Conservation (phyloP, 2,888 invertebrate species). For the Exephanes ischioxanthus region DNA sequence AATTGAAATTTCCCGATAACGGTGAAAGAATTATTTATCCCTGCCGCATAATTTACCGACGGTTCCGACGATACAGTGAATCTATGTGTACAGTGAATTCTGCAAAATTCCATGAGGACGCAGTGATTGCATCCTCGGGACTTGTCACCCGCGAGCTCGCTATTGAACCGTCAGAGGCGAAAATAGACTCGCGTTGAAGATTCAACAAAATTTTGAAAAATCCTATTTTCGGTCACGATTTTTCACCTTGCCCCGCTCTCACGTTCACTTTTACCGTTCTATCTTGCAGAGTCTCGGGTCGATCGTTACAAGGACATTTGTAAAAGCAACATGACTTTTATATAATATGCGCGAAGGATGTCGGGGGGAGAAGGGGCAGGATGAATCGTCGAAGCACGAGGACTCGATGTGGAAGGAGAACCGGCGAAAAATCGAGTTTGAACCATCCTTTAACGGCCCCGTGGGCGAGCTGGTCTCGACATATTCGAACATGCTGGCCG, state of each 20-base stretch:
- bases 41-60: neutral
- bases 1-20: neutral
- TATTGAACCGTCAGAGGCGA: too few species aligned
- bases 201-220: too few species aligned
- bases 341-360: neutral
- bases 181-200: too few species aligned
- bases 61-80: neutral
- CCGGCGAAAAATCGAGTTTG: slow-evolving; percentile 68
- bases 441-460: slow-evolving; percentile 69
- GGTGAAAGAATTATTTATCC: neutral
- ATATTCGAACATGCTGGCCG: slow-evolving; percentile 58
- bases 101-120: too few species aligned
- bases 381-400: slow-evolving; percentile 40
- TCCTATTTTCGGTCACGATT: too few species aligned
- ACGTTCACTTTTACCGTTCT: too few species aligned
- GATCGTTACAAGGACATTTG: too few species aligned
- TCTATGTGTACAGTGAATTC: neutral
- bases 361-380: neutral
- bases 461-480: slow-evolving; percentile 62
- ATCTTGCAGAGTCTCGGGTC: too few species aligned
- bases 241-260: too few species aligned
- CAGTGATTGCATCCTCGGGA: too few species aligned
- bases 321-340: slow-evolving; percentile 7
- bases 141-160: too few species aligned
- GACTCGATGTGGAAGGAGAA: slow-evolving; percentile 55